Conservation (phyloP, 2,797 vertebrate genomes). For the Siniperca undulata region DNA sequence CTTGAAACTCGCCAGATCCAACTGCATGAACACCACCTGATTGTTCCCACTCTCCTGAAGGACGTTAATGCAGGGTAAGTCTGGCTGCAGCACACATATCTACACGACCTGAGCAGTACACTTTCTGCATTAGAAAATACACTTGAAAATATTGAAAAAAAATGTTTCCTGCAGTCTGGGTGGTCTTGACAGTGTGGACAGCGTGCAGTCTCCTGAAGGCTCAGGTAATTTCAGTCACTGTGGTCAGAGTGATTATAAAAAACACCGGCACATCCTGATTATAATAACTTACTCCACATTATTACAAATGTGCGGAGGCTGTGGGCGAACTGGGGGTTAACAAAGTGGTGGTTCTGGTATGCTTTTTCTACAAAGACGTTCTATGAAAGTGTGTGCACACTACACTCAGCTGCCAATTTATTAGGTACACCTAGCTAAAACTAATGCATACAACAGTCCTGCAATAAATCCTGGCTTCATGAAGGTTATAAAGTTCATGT, state of each 20-base stretch:
- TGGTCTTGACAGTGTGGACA: not conserved
- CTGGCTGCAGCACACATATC: not conserved
- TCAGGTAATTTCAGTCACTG: not conserved
- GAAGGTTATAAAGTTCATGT: too few species aligned
- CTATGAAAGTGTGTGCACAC: too few species aligned
- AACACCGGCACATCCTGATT: not conserved
- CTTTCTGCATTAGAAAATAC: not conserved
- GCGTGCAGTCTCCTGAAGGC: not conserved
- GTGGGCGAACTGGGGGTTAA: too few species aligned
- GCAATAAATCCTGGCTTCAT: too few species aligned
- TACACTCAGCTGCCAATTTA: too few species aligned
- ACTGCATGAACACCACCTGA: constrained; percentile 90
- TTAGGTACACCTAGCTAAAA: too few species aligned
- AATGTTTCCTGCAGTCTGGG: not conserved
- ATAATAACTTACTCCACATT: not conserved
- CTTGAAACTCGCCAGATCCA: constrained; percentile 90
- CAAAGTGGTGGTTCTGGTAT: too few species aligned
- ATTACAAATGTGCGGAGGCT: not conserved
- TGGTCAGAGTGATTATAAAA: not conserved
- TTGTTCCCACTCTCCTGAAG: constrained; percentile 89
- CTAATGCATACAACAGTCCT: too few species aligned
- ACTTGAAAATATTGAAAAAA: not conserved
- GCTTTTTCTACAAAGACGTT: too few species aligned
- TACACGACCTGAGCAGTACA: not conserved
- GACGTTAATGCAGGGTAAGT: not conserved